These are phyloP conservation scores for Rhyacophila brunnea DNA, from an alignment of 1,140 invertebrate genomes.

Conservation along the genomic window DNA sequence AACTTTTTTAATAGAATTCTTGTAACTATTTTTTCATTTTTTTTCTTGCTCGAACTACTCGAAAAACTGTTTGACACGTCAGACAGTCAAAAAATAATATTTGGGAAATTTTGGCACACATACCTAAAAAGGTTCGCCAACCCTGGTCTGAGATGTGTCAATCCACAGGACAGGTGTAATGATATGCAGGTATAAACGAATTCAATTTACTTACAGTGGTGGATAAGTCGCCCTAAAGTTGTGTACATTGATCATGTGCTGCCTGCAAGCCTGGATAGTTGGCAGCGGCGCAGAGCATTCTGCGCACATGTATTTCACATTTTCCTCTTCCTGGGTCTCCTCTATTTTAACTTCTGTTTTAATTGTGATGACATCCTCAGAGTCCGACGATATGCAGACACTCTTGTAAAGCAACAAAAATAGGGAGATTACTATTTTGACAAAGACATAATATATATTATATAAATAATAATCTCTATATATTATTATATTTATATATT, in stretches of 20 bases:
- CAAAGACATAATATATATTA: not conserved
- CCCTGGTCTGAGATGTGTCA: too few relatives aligned
- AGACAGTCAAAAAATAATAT: too few relatives aligned
- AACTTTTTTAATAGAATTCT: too few relatives aligned
- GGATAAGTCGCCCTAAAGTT: constrained; percentile 1
- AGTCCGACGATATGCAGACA: not conserved
- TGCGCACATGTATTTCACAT: constrained; percentile 16
- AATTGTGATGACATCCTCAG: not conserved
- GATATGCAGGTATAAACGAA: too few relatives aligned
- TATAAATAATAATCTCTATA: not conserved
- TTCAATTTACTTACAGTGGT: not conserved
- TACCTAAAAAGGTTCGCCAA: too few relatives aligned
- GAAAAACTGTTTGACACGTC: too few relatives aligned
- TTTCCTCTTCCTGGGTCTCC: not conserved
- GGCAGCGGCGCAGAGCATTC: constrained; percentile 7
- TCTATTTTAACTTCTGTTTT: not conserved
- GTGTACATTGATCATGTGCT: constrained; percentile 25
- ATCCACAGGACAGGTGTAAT: too few relatives aligned
- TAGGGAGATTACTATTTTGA: not conserved
- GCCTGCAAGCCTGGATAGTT: constrained; percentile 10
- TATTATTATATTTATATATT: too few relatives aligned
- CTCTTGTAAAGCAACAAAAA: not conserved
- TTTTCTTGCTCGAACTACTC: too few relatives aligned
- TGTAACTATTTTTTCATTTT: too few relatives aligned
- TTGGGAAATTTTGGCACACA: too few relatives aligned